Base-by-base conservation (phyloP, 2,888 invertebrate species). In the Apocheima hispidaria region DNA sequence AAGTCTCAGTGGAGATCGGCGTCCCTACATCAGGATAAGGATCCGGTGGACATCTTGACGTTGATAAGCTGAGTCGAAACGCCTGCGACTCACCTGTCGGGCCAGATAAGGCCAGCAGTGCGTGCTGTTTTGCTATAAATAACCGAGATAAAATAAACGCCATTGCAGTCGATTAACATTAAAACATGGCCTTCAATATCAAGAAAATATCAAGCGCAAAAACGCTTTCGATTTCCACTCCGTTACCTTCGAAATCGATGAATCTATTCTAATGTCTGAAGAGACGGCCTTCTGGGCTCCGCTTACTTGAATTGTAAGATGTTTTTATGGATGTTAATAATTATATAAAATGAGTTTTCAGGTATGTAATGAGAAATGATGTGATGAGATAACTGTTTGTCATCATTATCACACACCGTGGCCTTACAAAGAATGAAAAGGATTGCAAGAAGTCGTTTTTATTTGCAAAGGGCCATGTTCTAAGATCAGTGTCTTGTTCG, bases 81-180 rank as follows among this genome's bases (percentile, higher is more conserved):
- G 64, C 54, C 63, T 63, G 64, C 71, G 72, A 71, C 74, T 73
- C 65, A 67, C 60, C 70, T 67, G 60, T 52, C 63, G 54, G 53
- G 62, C 70, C 74, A 71, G 83, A 83, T 84, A 84, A 82, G 77
- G 77, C 64, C 71, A 66, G 62, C 46, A 72, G 68, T 78, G 74
- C 79, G 79, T 82, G 80, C 75, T 72, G 70, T 73, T 74, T 68
- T 64, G 66, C 74, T 78, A 79, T 82, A 81, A 83, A 81, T 81
- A 81, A 78, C 54, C 65, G 60, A 71, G 75, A 80, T 79, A 82
- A 75, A 69, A 69, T 66, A 68, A 60, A 72, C 69, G 60, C 69
- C 60, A 57, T 56, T 78, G 70, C 68, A 66, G 64, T 66, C 77
- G 75, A 78, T 78, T 78, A 75, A 66, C 73, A 76, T 79, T 72